These are phyloP conservation scores for Horisme vitalbata DNA, from an alignment of 2,888 invertebrate species.

Conservation along the genomic window DNA sequence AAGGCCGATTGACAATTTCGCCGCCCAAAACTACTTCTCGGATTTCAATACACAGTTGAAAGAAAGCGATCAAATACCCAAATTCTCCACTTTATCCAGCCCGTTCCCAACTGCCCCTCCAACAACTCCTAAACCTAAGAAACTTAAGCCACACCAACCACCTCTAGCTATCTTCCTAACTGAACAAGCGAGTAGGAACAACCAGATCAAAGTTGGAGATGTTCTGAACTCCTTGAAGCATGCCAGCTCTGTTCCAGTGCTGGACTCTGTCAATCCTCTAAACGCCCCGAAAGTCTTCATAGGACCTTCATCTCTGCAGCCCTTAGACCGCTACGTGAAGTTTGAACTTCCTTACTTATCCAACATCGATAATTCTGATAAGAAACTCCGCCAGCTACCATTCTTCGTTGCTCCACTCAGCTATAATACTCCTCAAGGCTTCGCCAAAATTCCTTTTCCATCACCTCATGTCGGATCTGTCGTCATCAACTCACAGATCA, in stretches of 20 bases:
- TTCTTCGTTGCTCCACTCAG: constrained; percentile 94
- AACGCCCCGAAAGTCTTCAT: constrained; percentile 90
- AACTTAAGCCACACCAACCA: constrained; percentile 91
- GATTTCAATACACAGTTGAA: constrained; percentile 59
- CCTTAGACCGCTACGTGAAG: constrained; percentile 88
- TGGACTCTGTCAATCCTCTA: constrained; percentile 87
- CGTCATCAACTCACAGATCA: constrained; percentile 85
- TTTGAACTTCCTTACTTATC: constrained; percentile 93
- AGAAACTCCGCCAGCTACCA: constrained; percentile 88
- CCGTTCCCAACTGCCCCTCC: constrained; percentile 69
- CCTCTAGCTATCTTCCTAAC: constrained; percentile 91
- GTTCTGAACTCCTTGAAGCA: constrained; percentile 87
- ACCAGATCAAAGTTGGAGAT: constrained; percentile 85
- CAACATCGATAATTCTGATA: constrained; percentile 86
- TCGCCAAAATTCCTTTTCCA: constrained; percentile 92
- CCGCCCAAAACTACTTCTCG: constrained; percentile 56
- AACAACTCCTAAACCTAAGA: constrained; percentile 77
- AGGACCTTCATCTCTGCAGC: constrained; percentile 88
- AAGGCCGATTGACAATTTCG: constrained; percentile 51
- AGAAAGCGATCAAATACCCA: constrained; percentile 60
- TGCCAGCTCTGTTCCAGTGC: constrained; percentile 88
- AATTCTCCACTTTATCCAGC: constrained; percentile 62
- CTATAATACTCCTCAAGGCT: constrained; percentile 92
- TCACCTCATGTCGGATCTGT: constrained; percentile 94
- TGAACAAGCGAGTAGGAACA: constrained; percentile 70